Evolutionary conservation across 2,797 vertebrate genomes (phyloP), one percentile per base, ranked within the genome.

Genomic region (Pitangus sulphuratus): DNA sequence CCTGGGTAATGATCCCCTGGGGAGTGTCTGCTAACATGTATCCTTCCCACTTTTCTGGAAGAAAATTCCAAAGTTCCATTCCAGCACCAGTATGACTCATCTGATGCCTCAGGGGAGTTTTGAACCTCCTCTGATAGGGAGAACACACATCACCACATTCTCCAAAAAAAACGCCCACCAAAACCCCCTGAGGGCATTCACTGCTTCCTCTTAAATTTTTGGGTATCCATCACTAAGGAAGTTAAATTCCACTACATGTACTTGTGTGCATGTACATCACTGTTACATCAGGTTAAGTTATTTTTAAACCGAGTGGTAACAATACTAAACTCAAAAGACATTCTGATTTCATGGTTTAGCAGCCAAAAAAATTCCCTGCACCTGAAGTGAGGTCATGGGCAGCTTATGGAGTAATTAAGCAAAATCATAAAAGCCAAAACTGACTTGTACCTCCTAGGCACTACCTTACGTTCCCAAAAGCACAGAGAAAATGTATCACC

Each of bases 401-500:
- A 72, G 35, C 39, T 33, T 72, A 56, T 61, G 17, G 13, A 66
- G 19, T 12, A 16, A 90, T 62, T 72, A 79, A 50, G 50, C 13
- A 58, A 86, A 93, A 30, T 53, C 16, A 17, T 26, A 12, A 25
- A 70, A 64, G 26, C 40, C 31, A n/a, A 50, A 90, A 56, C 17
- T 21, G 22, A 33, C 35, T 50, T 21, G 9, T 44, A 56, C 17
- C 3, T 57, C 16, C 13, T 5, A 40, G 15, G 47, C 57, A 19
- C 47, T 57, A 54, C 39, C 54, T 66, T 54, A 53, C 11, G 33
- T 80, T 69, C 56, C 28, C 26, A 31, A 69, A 72, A 91, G 48
- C 0, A 2, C 0, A 5, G 2, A 12, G 64, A 58, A 64, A 62
- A n/a, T 28, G 33, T 4, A 5, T 78, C 54, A 35, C 42, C n/a